Evolutionary conservation across 2,797 vertebrate species (phyloP).

Genomic region (Simalia tracyae): DNA sequence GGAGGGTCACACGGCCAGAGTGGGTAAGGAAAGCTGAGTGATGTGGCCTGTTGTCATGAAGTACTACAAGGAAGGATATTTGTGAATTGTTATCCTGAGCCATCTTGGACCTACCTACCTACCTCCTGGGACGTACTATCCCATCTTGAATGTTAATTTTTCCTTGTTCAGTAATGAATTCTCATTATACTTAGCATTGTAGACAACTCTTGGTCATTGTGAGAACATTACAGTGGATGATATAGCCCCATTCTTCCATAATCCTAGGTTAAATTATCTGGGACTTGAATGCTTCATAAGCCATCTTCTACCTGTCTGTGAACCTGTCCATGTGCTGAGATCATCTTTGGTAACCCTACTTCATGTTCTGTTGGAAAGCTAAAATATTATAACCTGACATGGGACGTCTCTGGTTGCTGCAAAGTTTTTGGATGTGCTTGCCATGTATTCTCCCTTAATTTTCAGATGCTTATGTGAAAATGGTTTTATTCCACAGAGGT

Average conservation of each 20-base stretch:
- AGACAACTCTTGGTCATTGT: not conserved
- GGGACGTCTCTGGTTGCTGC: not conserved
- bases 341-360: not conserved
- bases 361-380: not conserved
- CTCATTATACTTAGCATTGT: not conserved
- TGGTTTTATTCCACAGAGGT: not conserved
- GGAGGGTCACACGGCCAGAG: conserved; percentile 95
- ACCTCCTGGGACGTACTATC: not conserved
- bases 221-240: not conserved
- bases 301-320: not conserved
- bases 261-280: not conserved
- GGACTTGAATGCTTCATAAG: not conserved
- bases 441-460: not conserved
- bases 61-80: not conserved
- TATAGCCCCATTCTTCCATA: not conserved
- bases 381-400: not conserved
- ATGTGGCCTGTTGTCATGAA: not conserved
- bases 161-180: not conserved
- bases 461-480: not conserved
- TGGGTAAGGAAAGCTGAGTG: conserved; percentile 80
- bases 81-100: not conserved
- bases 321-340: not conserved
- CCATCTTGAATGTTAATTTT: not conserved
- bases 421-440: not conserved
- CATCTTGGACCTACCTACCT: too few relatives aligned